These are phyloP conservation scores for Sogatella furcifera DNA, from an alignment of 1,140 invertebrate genomes.

Conservation along the genomic window DNA sequence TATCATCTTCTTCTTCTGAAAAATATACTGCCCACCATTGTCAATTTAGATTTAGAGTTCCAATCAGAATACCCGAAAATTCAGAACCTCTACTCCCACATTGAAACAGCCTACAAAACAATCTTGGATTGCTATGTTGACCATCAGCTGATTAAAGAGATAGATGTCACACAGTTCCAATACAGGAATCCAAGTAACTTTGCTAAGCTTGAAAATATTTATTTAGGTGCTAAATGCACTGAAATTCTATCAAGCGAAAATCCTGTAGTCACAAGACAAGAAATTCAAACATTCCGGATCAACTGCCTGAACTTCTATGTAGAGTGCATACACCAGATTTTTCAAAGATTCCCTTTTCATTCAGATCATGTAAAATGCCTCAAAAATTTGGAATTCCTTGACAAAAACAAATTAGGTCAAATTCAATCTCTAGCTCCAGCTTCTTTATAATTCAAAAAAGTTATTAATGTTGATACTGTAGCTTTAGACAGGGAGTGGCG, in stretches of 20 bases:
- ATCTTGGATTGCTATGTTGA: constrained; percentile 12
- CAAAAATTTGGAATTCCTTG: no score
- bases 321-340: no score
- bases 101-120: constrained; percentile 4
- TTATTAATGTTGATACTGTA: not conserved
- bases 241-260: no score
- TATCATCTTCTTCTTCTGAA: constrained; percentile 16
- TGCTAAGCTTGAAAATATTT: constrained; percentile 5
- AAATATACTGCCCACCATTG: constrained; percentile 18
- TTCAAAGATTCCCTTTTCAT: no score
- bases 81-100: constrained; percentile 9
- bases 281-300: no score
- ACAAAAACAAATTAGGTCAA: no score
- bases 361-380: no score
- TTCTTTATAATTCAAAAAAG: no score
- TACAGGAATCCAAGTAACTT: not conserved
- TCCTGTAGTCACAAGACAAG: no score
- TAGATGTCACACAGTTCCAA: not conserved
- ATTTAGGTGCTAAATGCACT: constrained; percentile 10
- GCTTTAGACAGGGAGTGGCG: not conserved
- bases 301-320: no score
- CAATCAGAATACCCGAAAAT: constrained; percentile 15
- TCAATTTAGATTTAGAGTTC: constrained; percentile 14
- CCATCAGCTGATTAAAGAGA: constrained; percentile 1
- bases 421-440: no score